Evolutionary conservation across 2,888 invertebrate species (phyloP).

Genomic region (Autographa gamma): DNA sequence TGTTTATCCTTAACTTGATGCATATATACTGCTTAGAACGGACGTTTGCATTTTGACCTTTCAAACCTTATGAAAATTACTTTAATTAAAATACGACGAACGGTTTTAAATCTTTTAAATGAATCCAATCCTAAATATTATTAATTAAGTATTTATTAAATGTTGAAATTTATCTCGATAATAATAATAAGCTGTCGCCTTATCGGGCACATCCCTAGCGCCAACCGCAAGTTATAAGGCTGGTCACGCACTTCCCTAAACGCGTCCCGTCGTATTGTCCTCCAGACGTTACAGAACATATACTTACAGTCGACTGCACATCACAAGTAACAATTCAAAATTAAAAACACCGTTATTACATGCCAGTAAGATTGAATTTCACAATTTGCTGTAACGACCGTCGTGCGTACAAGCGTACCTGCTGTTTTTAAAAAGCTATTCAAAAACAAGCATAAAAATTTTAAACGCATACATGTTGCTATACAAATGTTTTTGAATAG

Average conservation of each 20-base stretch:
- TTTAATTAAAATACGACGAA: no score
- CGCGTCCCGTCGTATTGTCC: conserved; percentile 78
- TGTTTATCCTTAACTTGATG: neutral
- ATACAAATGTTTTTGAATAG: conserved; percentile 33
- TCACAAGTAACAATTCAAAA: neutral
- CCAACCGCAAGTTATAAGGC: conserved; percentile 71
- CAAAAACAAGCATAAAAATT: conserved; percentile 54
- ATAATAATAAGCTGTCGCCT: neutral
- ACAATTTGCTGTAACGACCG: neutral
- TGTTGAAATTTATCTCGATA: no score
- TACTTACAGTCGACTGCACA: neutral
- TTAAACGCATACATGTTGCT: conserved; percentile 42
- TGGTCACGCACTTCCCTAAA: conserved; percentile 87
- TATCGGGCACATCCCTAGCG: conserved; percentile 41
- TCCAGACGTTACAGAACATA: conserved; percentile 65
- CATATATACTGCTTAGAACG: neutral
- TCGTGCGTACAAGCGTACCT: conserved; percentile 46
- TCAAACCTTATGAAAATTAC: neutral
- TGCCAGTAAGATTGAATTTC: neutral
- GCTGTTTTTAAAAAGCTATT: conserved; percentile 60
- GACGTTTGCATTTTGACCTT: neutral
- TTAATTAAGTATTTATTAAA: no score
- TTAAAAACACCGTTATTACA: neutral
- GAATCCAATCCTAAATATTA: no score
- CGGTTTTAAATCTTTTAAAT: no score